Evolutionary conservation across 2,113 vertebrate genomes (phyloP), one percentile per base, ranked within the genome.

Genomic region (Balaeniceps rex): DNA sequence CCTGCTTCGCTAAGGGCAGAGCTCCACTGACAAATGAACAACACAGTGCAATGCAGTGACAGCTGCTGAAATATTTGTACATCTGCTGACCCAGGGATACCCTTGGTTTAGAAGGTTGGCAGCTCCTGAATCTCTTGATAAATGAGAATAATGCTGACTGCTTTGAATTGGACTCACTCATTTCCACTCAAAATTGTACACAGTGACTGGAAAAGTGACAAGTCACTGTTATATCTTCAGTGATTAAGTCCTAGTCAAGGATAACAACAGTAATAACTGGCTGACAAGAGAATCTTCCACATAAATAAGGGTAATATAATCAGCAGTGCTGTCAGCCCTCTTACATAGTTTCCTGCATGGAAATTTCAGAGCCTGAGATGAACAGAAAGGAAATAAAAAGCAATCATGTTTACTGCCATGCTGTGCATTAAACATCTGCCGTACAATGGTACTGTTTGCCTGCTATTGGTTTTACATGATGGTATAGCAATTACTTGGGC

Each of bases 211-310:
- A 81, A 95, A 69, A 46, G 42, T 66, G 79, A 63, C 66, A 93
- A 88, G 76, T 52, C 83, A 55, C 38, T 83, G 34, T 44, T 75
- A 21, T 26, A 34, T 47, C 70, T 87, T 83, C 92, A 97, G 44
- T 68, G 90, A 95, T 87, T 92, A 92, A 94, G 83, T 91, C 61
- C 64, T 64, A 81, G 80, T 92, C 69, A 92, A 90, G 65, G 64
- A 57, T 87, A 94, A 82, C 2, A 0, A 72, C 54, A 64, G 60
- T 65, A 97, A 95, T 92, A 96, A 87, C 0, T 4, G 61, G 44
- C 49, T 96, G 83, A 92, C 69, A 94, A 76, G 69, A 79, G 44
- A 77, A 40, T 79, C 46, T 95, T 70, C 72, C 38, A 44, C 49
- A 74, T 65, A 96, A 94, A 91, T 87, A 91, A 51, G 26, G 57